phyloP scores from a whole-genome alignment of 2,888 invertebrate species.

The Hermaeophaga mercurialis region DNA sequence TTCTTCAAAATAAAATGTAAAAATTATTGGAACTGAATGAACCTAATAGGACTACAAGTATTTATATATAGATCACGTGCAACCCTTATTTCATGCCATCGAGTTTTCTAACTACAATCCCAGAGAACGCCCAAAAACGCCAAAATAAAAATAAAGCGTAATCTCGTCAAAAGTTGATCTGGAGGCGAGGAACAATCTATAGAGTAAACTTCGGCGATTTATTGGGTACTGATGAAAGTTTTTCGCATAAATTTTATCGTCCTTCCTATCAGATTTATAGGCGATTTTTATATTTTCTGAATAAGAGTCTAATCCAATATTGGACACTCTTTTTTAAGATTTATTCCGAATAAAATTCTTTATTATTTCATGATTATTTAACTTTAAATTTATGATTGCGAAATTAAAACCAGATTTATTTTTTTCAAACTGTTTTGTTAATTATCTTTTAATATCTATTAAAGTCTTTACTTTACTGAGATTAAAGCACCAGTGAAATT shows the following conservation, averaged over 20 bases:
- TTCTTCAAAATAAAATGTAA: conserved; percentile 1
- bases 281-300: conserved; percentile 15
- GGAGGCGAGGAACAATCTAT: conserved; percentile 28
- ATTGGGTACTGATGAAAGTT: conserved; percentile 35
- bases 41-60: conserved; percentile 19
- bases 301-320: conserved; percentile 7
- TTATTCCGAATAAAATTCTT: conserved; percentile 1
- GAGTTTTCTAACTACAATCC: conserved; percentile 44
- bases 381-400: too few species aligned
- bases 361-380: conserved; percentile 10
- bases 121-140: conserved; percentile 19
- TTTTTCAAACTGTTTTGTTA: too few species aligned
- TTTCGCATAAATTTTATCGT: conserved; percentile 33
- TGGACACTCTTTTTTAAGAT: conserved; percentile 6
- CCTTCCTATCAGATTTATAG: conserved; percentile 20
- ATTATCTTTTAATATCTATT: too few species aligned
- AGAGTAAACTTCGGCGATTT: conserved; percentile 36
- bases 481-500: too few species aligned
- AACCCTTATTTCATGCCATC: conserved; percentile 45
- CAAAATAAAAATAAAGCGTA: conserved; percentile 33
- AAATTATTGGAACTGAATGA: conserved; percentile 3
- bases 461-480: too few species aligned
- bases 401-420: too few species aligned
- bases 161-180: conserved; percentile 38
- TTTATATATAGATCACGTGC: conserved; percentile 48